Evolutionary conservation across 2,888 invertebrate genomes (phyloP).

Genomic region (Argyresthia albistria): DNA sequence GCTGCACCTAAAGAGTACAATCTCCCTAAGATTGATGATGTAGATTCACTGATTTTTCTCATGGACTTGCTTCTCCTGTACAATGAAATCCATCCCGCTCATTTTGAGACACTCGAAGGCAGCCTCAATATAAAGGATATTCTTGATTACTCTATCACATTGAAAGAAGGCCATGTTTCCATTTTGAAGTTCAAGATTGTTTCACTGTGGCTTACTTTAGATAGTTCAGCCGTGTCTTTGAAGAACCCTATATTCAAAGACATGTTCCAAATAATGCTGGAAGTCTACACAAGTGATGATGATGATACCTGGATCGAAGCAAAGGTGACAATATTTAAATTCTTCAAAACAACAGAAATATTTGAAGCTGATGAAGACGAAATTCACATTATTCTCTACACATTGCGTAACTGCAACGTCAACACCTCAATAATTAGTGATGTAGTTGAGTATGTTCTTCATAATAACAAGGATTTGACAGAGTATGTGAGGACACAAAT

Average conservation of each 20-base stretch:
- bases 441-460: constrained; percentile 44
- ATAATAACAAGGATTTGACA: constrained; percentile 37
- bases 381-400: constrained; percentile 77
- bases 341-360: constrained; percentile 75
- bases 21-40: constrained; percentile 35
- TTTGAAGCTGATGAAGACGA: constrained; percentile 77
- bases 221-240: constrained; percentile 64
- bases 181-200: constrained; percentile 59
- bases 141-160: constrained; percentile 38
- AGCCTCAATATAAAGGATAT: constrained; percentile 54
- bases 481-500: constrained; percentile 43
- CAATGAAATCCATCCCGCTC: constrained; percentile 51
- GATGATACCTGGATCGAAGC: constrained; percentile 60
- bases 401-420: constrained; percentile 44
- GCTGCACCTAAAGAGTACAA: constrained; percentile 36
- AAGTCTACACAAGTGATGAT: constrained; percentile 56
- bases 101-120: constrained; percentile 58
- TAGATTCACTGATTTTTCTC: constrained; percentile 41
- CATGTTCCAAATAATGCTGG: constrained; percentile 69
- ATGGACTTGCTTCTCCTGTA: constrained; percentile 52
- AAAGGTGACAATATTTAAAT: constrained; percentile 63
- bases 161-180: constrained; percentile 30
- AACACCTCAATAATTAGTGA: constrained; percentile 40
- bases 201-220: constrained; percentile 53
- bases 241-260: constrained; percentile 66